A percentile compares a stretch with the other conserved stretches of the same genome.
Conservation (phyloP, 2,797 vertebrate species). For the Huso huso region DNA sequence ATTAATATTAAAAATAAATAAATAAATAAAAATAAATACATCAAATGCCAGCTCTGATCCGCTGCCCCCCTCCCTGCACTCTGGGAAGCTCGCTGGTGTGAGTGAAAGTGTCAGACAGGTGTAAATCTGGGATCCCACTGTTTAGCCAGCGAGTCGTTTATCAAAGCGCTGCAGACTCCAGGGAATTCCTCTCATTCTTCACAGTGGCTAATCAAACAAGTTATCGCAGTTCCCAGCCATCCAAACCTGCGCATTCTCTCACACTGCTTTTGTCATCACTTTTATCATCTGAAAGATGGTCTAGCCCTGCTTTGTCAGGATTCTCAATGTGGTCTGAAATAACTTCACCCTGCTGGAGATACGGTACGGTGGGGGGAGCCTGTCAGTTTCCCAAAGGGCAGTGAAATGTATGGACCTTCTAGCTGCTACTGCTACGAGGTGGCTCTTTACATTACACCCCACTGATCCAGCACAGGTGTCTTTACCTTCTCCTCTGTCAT, state of each 20-base stretch:
- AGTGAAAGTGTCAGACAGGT: conserved; percentile 50
- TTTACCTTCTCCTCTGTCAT: neutral
- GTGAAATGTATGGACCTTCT: neutral
- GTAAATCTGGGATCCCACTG: conserved; percentile 38
- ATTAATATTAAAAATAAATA: no score
- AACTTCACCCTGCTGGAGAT: neutral
- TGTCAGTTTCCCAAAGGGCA: conserved; percentile 19
- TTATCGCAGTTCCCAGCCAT: conserved; percentile 15
- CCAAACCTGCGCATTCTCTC: conserved; percentile 29
- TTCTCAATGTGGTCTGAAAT: conserved; percentile 19
- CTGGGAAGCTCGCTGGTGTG: conserved; percentile 38
- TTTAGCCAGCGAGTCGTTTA: conserved; percentile 27
- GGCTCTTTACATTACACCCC: conserved; percentile 6
- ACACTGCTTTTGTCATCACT: conserved; percentile 25
- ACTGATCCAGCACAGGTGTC: conserved; percentile 9
- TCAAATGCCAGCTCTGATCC: no score
- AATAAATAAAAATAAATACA: no score
- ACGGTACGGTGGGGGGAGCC: neutral
- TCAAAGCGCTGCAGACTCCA: conserved; percentile 28
- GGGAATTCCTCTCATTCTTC: conserved; percentile 54
- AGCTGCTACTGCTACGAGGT: conserved; percentile 2
- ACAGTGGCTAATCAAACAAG: conserved; percentile 41
- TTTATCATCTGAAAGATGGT: conserved; percentile 16
- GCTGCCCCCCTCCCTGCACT: conserved; percentile 14
- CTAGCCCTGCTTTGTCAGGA: conserved; percentile 28